phyloP scores from a whole-genome alignment of 1,140 invertebrate genomes.

The Drosophila nikananu region DNA sequence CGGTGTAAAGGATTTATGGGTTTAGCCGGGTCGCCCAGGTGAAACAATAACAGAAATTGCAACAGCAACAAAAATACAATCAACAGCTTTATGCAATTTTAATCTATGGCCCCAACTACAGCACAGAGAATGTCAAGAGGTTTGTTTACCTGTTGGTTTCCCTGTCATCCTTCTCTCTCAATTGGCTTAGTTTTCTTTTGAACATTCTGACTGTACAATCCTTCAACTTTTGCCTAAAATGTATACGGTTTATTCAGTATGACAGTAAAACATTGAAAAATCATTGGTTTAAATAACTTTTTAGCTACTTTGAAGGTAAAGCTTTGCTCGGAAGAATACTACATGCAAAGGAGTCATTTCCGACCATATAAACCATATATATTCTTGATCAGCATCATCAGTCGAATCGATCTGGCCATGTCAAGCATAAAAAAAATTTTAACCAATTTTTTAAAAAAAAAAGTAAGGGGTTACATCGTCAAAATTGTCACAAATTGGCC shows the following conservation, averaged over 20 bases:
- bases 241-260: neutral
- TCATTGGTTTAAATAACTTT: neutral
- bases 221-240: neutral
- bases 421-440: no score
- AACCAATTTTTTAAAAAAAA: no score
- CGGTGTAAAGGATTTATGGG: constrained; percentile 46
- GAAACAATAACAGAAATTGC: constrained; percentile 6
- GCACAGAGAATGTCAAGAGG: constrained; percentile 30
- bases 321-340: constrained; percentile 11
- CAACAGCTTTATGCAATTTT: constrained; percentile 62
- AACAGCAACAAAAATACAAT: constrained; percentile 44
- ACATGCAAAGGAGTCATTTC: no score
- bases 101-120: constrained; percentile 28
- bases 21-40: constrained; percentile 10
- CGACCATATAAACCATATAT: no score
- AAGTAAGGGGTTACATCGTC: no score
- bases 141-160: constrained; percentile 43
- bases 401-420: no score
- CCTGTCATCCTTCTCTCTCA: no score
- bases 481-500: no score
- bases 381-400: no score
- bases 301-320: neutral
- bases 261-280: no score
- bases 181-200: neutral
- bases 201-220: neutral